Evolutionary conservation across 2,888 invertebrate species (phyloP).

Genomic region (Metacarcinus magister): DNA sequence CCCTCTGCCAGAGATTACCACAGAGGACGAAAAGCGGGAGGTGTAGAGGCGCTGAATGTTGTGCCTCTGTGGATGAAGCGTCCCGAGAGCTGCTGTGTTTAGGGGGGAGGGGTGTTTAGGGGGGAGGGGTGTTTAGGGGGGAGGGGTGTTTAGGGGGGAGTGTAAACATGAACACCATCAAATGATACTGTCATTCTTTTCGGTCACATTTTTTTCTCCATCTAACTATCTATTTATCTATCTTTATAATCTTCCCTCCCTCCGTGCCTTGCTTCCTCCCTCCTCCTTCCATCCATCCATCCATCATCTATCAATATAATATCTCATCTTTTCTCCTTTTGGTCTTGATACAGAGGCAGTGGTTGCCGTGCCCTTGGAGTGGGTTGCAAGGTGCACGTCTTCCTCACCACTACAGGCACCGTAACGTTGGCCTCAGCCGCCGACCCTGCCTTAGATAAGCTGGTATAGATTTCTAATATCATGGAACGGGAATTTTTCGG

Average conservation of each 20-base stretch:
- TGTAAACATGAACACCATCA: too few species aligned
- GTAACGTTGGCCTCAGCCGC: not conserved
- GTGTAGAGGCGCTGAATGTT: not conserved
- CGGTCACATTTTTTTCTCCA: too few species aligned
- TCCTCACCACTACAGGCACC: not conserved
- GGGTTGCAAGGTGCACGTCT: not conserved
- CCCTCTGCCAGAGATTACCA: not conserved
- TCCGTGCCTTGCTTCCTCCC: too few species aligned
- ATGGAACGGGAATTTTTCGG: not conserved
- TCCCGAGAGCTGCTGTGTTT: not conserved
- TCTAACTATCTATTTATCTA: too few species aligned
- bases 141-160: too few species aligned
- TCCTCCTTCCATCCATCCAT: too few species aligned
- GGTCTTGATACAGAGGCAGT: not conserved
- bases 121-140: too few species aligned
- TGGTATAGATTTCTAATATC: conserved; percentile 60
- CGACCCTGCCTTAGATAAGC: not conserved
- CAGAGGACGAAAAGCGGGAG: not conserved
- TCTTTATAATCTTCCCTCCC: too few species aligned
- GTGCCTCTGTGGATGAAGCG: not conserved
- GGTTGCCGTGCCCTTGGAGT: not conserved
- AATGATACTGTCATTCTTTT: too few species aligned
- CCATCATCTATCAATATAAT: not conserved
- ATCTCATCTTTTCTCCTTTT: conserved; percentile 4
- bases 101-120: not conserved